Conservation (phyloP, 2,888 invertebrate species). For the Ectemnius continuus region DNA sequence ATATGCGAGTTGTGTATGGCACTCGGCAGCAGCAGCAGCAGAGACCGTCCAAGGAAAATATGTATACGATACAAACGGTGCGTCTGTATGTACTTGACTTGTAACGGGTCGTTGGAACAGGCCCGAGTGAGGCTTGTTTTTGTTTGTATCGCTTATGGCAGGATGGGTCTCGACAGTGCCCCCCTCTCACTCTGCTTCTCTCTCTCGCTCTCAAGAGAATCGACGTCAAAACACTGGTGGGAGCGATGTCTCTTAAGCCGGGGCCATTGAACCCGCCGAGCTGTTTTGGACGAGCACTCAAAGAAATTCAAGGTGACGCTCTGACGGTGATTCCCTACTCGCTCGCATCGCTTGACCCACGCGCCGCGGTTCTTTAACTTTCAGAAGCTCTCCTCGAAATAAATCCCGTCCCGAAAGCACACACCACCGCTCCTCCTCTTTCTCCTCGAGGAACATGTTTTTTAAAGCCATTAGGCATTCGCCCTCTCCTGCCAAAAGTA, state of each 20-base stretch:
- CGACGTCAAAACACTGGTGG: slow-evolving; percentile 48
- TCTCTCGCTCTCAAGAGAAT: too few species aligned
- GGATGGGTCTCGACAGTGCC: neutral
- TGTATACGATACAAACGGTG: too few species aligned
- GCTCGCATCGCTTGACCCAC: slow-evolving; percentile 21
- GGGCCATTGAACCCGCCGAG: slow-evolving; percentile 50
- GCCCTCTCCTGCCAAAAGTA: neutral
- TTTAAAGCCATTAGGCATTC: neutral
- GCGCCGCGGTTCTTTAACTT: slow-evolving; percentile 13
- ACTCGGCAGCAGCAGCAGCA: too few species aligned
- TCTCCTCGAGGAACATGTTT: neutral
- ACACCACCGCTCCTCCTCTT: neutral
- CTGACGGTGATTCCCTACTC: slow-evolving; percentile 11
- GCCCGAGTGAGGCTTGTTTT: slow-evolving; percentile 8
- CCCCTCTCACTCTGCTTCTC: too few species aligned
- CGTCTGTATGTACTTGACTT: too few species aligned
- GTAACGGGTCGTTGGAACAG: neutral
- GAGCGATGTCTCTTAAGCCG: slow-evolving; percentile 41
- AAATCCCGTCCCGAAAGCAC: slow-evolving; percentile 18
- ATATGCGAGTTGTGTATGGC: too few species aligned
- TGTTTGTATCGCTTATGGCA: slow-evolving; percentile 27
- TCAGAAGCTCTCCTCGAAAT: slow-evolving; percentile 32
- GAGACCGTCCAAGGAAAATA: too few species aligned
- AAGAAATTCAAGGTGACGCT: slow-evolving; percentile 57
- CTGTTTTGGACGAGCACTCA: slow-evolving; percentile 46